Evolutionary conservation across 2,888 invertebrate species (phyloP), one percentile per base, ranked within the genome.

Genomic region (Pantelozetes paolii): DNA sequence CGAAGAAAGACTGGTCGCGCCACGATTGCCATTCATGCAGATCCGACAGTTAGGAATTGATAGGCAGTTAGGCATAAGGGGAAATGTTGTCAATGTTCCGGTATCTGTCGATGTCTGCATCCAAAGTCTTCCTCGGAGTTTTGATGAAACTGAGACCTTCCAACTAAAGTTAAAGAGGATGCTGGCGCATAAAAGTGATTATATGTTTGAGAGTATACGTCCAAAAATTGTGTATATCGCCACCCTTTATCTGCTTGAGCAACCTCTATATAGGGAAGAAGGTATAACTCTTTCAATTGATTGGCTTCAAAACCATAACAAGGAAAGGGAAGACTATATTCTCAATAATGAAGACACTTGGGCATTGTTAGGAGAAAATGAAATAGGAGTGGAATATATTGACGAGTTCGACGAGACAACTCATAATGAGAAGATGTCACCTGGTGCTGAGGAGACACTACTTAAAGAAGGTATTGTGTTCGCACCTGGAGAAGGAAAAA

Each of bases 1-100:
- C 5, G 81, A 82, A 79, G 81, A 82, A 77, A 74, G 82, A 71
- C 77, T 82, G 76, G 78, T 81, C n/a, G 76, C 81, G 11, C 80
- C 80, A 13, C 78, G 79, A 42, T 76, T 82, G 42, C 79, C 80
- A 57, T 82, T 82, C 71, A 82, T 81, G 80, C 80, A 81, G 76
- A 80, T 82, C 42, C 2, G 2, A 15, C 11, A 9, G 2, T 15
- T 45, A 6, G 11, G 45, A 15, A 15, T 45, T 15, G 45, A 15
- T 15, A 45, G 15, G 15, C 45, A 45, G 45, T 45, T 13, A 2
- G 45, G 45, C 6, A 13, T 45, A 2, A 45, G 15, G 45, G 45
- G 54, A 11, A 77, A 77, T 73, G 78, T 82, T 32, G 79, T 81
- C 0, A 81, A 81, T 75, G 78, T 81, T 11, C 79, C 79, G 23